Conservation (phyloP, 2,888 invertebrate species). For the Catocala nupta region DNA sequence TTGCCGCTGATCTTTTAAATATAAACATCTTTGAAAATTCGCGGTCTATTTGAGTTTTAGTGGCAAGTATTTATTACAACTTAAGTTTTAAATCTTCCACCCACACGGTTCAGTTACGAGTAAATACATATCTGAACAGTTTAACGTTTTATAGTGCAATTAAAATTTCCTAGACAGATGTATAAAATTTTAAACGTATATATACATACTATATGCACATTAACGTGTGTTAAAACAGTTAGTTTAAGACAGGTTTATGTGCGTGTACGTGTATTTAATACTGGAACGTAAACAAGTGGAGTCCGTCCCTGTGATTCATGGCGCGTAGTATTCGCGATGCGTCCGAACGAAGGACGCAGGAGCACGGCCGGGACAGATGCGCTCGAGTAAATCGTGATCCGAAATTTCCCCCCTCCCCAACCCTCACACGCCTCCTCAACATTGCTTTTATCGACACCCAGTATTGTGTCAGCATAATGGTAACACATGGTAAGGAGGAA, state of each 20-base stretch:
- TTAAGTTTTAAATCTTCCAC: constrained; percentile 8
- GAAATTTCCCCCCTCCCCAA: constrained; percentile 53
- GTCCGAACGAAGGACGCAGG: constrained; percentile 75
- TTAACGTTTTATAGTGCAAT: constrained; percentile 7
- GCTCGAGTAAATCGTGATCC: constrained; percentile 76
- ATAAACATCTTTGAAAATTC: constrained; percentile 16
- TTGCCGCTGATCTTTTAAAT: constrained; percentile 17
- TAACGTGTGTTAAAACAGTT: neutral
- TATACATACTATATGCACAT: constrained; percentile 6
- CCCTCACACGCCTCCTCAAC: constrained; percentile 39
- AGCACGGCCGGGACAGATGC: constrained; percentile 77
- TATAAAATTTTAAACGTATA: constrained; percentile 8
- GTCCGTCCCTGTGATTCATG: constrained; percentile 61
- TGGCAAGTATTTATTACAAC: constrained; percentile 13
- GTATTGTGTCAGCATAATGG: constrained; percentile 67
- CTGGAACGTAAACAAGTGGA: constrained; percentile 25
- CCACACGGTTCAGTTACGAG: neutral
- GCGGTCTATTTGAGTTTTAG: constrained; percentile 9
- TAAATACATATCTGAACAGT: neutral
- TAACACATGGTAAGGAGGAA: constrained; percentile 68
- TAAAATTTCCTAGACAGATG: constrained; percentile 9
- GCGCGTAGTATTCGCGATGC: constrained; percentile 66
- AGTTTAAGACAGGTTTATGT: neutral
- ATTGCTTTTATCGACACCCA: constrained; percentile 56
- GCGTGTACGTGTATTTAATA: neutral